A percentile compares a stretch with the other conserved stretches of the same genome.
phyloP scores from a whole-genome alignment of 1,140 invertebrate genomes.

The Papilio machaon region DNA sequence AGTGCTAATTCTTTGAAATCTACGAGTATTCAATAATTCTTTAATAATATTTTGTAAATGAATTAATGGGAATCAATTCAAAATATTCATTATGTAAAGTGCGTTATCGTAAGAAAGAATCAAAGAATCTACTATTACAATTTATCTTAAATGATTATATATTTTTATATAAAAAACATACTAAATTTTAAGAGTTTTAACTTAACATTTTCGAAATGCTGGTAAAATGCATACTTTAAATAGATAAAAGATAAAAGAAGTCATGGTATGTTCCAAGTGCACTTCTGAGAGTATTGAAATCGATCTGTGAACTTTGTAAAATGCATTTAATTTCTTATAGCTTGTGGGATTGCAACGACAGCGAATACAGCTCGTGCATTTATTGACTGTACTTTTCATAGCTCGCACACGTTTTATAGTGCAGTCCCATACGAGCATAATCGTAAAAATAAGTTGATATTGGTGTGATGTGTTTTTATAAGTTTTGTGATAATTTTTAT shows the following conservation, averaged over 20 bases:
- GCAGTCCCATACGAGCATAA: constrained; percentile 34
- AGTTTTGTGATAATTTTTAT: not conserved
- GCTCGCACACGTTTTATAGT: constrained; percentile 28
- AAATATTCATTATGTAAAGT: too few species aligned
- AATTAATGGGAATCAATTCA: too few species aligned
- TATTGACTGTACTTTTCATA: constrained; percentile 36
- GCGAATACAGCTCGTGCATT: constrained; percentile 11
- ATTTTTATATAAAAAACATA: too few species aligned
- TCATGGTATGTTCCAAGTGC: not conserved
- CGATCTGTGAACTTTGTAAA: constrained; percentile 14
- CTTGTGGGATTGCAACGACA: constrained; percentile 30
- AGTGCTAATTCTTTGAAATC: too few species aligned
- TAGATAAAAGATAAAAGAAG: not conserved
- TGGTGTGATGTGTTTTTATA: constrained; percentile 22
- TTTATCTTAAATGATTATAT: too few species aligned
- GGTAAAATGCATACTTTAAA: not conserved
- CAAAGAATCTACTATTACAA: too few species aligned
- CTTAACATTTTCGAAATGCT: too few species aligned
- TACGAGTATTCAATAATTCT: too few species aligned
- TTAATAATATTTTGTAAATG: too few species aligned
- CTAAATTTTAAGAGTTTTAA: too few species aligned
- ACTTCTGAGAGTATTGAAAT: not conserved
- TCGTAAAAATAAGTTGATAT: constrained; percentile 34
- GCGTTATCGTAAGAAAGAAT: too few species aligned
- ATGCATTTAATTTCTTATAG: constrained; percentile 26